Conservation (phyloP, 2,797 vertebrate species). For the Sphaeramia orbicularis region DNA sequence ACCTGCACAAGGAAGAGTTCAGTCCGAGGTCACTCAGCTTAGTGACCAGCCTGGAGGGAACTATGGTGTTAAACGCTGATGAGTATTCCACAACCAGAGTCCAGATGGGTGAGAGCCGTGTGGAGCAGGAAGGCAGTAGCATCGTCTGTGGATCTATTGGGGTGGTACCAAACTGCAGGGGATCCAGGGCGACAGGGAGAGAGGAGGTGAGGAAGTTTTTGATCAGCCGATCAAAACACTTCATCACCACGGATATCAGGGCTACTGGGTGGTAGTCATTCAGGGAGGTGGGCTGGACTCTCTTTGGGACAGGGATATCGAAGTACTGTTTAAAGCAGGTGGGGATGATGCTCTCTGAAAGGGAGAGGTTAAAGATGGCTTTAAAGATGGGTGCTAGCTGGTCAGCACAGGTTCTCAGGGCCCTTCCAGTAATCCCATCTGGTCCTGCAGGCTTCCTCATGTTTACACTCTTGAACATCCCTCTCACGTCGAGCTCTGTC, state of each 20-base stretch:
- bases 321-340: background rate
- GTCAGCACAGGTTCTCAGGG: background rate
- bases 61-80: background rate
- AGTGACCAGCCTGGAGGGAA: background rate
- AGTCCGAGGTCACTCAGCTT: background rate
- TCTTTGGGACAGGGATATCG: background rate
- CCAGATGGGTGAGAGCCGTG: background rate
- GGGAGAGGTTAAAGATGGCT: background rate
- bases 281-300: background rate
- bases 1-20: background rate
- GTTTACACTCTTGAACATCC: too few relatives aligned
- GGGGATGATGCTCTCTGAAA: background rate
- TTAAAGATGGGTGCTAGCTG: background rate
- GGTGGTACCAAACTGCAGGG: background rate
- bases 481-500: too few relatives aligned
- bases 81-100: background rate
- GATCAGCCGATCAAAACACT: slow-evolving; percentile 8
- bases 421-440: background rate
- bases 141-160: slow-evolving; percentile 8
- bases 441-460: background rate
- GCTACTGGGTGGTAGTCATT: background rate
- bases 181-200: background rate
- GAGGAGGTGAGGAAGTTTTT: background rate
- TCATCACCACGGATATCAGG: slow-evolving; percentile 1
- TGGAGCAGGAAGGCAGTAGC: background rate